Percentiles rank a stretch among this genome's conserved stretches.
Evolutionary conservation across 2,797 vertebrate species (phyloP).

Genomic region (Protosalanx chinensis): DNA sequence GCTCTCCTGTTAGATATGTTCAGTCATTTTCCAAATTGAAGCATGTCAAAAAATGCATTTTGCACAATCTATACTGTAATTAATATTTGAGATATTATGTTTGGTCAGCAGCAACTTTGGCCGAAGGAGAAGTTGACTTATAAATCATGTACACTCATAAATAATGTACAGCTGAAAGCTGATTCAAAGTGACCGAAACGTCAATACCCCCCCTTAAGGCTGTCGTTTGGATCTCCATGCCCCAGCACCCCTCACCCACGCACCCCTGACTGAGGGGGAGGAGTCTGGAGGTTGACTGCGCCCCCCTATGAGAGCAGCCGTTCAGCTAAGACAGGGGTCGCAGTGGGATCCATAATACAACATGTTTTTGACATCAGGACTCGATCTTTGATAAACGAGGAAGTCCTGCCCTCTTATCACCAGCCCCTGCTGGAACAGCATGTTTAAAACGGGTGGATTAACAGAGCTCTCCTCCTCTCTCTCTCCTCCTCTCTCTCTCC

Average conservation of each 20-base stretch:
- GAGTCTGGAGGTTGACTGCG: constrained; percentile 34
- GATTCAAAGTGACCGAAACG: constrained; percentile 47
- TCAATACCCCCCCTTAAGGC: constrained; percentile 47
- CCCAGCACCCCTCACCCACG: constrained; percentile 22
- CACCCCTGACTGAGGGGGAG: constrained; percentile 21
- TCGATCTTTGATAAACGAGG: no score
- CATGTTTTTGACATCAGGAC: no score
- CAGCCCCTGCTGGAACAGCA: no score
- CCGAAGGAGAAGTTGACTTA: constrained; percentile 48
- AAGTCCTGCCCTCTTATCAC: no score
- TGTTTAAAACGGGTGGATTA: no score
- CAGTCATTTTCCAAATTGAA: no score
- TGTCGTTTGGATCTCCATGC: constrained; percentile 29
- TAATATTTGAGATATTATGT: constrained; percentile 45
- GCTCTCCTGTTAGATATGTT: no score
- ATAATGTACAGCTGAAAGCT: constrained; percentile 57
- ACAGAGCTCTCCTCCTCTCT: no score
- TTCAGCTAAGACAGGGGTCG: not conserved
- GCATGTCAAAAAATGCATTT: constrained; percentile 19
- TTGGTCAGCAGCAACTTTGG: constrained; percentile 44
- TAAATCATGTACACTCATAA: constrained; percentile 57
- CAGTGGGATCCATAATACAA: no score
- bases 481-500: no score
- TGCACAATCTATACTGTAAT: constrained; percentile 33
- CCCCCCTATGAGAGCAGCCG: constrained; percentile 23